A percentile compares a stretch with the other conserved stretches of the same genome.
These are phyloP conservation scores for Candoia aspera DNA, from an alignment of 2,113 vertebrate species.

Conservation along the genomic window DNA sequence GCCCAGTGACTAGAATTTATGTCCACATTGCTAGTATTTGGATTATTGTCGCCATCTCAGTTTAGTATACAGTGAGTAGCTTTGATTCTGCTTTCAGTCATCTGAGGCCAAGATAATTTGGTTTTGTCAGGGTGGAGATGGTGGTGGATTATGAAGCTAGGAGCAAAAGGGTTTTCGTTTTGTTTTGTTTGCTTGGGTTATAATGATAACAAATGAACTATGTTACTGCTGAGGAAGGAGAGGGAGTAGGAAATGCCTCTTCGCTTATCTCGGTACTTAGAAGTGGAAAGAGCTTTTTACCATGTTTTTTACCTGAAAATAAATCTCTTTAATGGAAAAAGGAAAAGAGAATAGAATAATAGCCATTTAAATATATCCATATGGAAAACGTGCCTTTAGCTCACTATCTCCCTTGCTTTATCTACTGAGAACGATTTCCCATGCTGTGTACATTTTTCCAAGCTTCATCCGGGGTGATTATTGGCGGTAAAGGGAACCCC, in stretches of 20 bases:
- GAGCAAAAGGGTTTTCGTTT: constrained; percentile 8
- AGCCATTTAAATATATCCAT: not conserved
- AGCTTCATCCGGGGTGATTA: not conserved
- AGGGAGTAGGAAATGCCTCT: not conserved
- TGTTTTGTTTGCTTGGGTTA: not conserved
- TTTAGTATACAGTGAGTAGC: not conserved
- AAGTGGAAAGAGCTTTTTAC: not conserved
- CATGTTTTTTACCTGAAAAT: not conserved
- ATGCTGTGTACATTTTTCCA: not conserved
- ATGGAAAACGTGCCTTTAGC: not conserved
- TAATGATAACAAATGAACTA: constrained; percentile 19
- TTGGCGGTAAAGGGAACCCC: not conserved
- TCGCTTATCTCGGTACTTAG: not conserved
- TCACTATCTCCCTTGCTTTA: not conserved
- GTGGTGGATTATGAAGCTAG: constrained; percentile 43
- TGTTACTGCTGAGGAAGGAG: not conserved
- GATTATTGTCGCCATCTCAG: constrained; percentile 39
- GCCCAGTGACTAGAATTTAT: not conserved
- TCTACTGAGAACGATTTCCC: not conserved
- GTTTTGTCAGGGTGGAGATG: constrained; percentile 29
- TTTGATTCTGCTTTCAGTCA: constrained; percentile 28
- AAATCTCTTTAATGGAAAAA: not conserved
- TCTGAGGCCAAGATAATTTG: constrained; percentile 47
- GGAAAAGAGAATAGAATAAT: not conserved
- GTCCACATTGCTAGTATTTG: not conserved